Evolutionary conservation across 2,797 vertebrate genomes (phyloP).

Genomic region (Selene dorsalis): DNA sequence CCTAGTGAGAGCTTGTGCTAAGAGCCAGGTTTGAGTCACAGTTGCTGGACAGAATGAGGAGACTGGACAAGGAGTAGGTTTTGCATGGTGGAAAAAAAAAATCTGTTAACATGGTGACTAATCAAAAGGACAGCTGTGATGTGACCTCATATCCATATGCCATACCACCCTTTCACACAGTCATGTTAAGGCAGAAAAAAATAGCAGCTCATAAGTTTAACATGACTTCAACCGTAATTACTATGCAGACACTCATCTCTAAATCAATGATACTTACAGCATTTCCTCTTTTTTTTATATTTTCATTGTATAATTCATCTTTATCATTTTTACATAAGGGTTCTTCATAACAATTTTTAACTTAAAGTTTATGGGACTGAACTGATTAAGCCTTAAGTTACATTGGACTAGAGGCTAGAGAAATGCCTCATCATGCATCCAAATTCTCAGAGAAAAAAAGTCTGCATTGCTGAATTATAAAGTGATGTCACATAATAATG

Average conservation of each 20-base stretch:
- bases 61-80: slow-evolving; percentile 47
- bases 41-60: slow-evolving; percentile 64
- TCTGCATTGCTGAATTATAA: neutral
- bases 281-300: neutral
- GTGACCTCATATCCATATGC: slow-evolving; percentile 66
- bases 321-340: neutral
- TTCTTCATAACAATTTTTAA: neutral
- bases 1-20: slow-evolving; percentile 55
- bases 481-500: neutral
- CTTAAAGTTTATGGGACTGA: neutral
- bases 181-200: slow-evolving; percentile 10
- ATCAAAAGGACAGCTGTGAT: slow-evolving; percentile 66
- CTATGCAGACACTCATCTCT: neutral
- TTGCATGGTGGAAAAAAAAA: slow-evolving; percentile 37
- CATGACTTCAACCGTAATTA: neutral
- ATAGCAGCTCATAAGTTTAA: slow-evolving; percentile 13
- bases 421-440: neutral
- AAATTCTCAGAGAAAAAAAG: neutral
- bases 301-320: neutral
- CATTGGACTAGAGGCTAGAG: neutral
- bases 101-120: slow-evolving; percentile 60
- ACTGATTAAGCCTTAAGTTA: neutral
- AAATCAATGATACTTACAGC: neutral
- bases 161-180: slow-evolving; percentile 28
- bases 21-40: slow-evolving; percentile 71